A percentile compares a stretch with the other conserved stretches of the same genome.
phyloP scores from a whole-genome alignment of 1,140 invertebrate genomes.

The Penaeus vannamei region DNA sequence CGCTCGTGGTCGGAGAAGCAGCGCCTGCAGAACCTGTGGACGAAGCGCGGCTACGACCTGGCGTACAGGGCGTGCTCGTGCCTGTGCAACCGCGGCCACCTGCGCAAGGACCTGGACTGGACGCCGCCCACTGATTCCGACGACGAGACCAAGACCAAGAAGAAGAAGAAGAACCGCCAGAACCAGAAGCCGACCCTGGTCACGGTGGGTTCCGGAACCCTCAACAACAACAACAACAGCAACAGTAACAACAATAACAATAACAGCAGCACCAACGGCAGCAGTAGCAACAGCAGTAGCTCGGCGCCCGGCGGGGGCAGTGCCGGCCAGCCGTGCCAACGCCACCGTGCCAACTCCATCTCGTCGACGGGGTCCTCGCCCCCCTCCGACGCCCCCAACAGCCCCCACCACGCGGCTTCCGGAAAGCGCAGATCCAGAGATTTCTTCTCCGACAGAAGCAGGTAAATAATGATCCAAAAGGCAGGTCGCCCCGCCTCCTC shows the following conservation, averaged over 20 bases:
- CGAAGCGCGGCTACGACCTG: slow-evolving; percentile 96
- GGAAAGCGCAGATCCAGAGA: slow-evolving; percentile 76
- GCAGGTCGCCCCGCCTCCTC: neutral
- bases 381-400: slow-evolving; percentile 79
- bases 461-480: slow-evolving; percentile 75
- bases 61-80: slow-evolving; percentile 89
- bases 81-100: slow-evolving; percentile 86
- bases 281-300: slow-evolving; percentile 71
- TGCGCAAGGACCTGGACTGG: slow-evolving; percentile 96
- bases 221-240: slow-evolving; percentile 67
- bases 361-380: slow-evolving; percentile 79
- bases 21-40: slow-evolving; percentile 95
- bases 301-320: slow-evolving; percentile 70
- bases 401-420: slow-evolving; percentile 76
- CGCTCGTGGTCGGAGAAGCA: slow-evolving; percentile 95
- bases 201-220: slow-evolving; percentile 68
- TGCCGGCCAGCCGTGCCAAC: slow-evolving; percentile 59
- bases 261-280: slow-evolving; percentile 79
- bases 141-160: slow-evolving; percentile 71
- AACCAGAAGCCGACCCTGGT: slow-evolving; percentile 69
- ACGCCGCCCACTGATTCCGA: slow-evolving; percentile 75
- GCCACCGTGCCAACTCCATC: slow-evolving; percentile 76
- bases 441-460: slow-evolving; percentile 83
- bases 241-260: slow-evolving; percentile 79
- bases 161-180: slow-evolving; percentile 73